Base-by-base conservation (phyloP, 1,140 invertebrate species). In the Solen grandis region DNA sequence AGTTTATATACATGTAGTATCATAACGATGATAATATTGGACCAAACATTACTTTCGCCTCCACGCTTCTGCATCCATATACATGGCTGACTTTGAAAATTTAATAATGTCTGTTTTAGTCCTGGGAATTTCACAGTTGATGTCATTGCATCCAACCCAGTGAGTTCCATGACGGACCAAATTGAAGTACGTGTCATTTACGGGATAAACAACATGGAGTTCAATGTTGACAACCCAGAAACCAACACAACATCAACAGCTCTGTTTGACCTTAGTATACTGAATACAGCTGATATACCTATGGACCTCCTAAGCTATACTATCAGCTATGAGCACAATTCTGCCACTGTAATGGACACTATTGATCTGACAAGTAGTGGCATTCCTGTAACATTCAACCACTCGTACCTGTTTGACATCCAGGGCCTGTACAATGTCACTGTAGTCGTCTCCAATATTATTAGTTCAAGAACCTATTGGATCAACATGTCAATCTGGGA, bases 131-230 rank as follows among this genome's bases (percentile, higher is more conserved):
- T 46, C 41, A 46, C 41, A 36, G 35, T 78, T 0, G 22, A 22
- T 14, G 75, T 69, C 1, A 69, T 35, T 0, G 75, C 63, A 19
- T 31, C 29, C 8, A 78, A 78, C 50, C 31, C 41, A 35, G 65
- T 78, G 31, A 78, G 63, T 38, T 55, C 41, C 16, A 10, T 38
- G 29, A 59, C 62, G 10, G 19, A 25, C 2, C 38, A 31, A 8
- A 3, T 78, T 2, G 10, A 19, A n/a, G 54, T 78, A 10, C 54
- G 66, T 3, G 75, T 78, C 1, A 29, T 78, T 13, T 78, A 78
- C 29, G 36, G 22, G 10, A n/a, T 69, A n/a, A 78, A 78, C 75
- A 69, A 60, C 35, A 69, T 78, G 10, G n/a, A 5, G 16, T 78
- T 78, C 36, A 13, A 31, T 13, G 65, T 69, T n/a, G 54, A 5